Conservation (phyloP, 2,888 invertebrate genomes). For the Halocaridina rubra region DNA sequence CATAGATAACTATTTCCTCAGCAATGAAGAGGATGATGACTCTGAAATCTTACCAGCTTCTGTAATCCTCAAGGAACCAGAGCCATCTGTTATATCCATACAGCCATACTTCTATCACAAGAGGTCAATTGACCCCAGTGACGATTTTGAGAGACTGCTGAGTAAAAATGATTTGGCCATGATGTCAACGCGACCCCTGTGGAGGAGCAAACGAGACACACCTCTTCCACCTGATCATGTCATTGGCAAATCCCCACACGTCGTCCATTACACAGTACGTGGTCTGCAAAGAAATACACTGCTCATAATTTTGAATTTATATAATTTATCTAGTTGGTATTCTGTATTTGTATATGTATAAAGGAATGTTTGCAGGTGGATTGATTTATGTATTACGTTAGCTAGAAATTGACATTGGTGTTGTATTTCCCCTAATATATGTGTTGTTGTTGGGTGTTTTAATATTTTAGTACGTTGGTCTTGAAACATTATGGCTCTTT, state of each 20-base stretch:
- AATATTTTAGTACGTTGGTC: no score
- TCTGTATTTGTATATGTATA: no score
- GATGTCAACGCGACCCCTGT: background rate
- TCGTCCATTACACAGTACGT: conserved; percentile 71
- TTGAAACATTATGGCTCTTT: no score
- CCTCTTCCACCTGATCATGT: conserved; percentile 64
- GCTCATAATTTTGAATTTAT: no score
- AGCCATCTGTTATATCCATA: background rate
- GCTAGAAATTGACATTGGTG: no score
- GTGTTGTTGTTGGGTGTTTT: no score
- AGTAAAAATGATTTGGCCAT: background rate
- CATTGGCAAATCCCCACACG: conserved; percentile 78
- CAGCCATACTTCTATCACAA: conserved; percentile 33
- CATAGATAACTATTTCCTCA: background rate
- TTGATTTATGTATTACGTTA: no score
- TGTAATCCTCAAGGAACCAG: background rate
- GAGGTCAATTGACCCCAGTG: conserved; percentile 7
- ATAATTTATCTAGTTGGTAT: no score
- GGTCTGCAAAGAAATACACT: no score
- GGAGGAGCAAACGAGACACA: conserved; percentile 61
- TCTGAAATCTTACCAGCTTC: background rate
- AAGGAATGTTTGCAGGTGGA: no score
- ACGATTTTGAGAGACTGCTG: background rate
- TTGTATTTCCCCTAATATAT: no score
- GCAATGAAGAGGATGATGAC: background rate